Base-by-base conservation (phyloP, 1,140 invertebrate species). In the Anthonomus grandis region DNA sequence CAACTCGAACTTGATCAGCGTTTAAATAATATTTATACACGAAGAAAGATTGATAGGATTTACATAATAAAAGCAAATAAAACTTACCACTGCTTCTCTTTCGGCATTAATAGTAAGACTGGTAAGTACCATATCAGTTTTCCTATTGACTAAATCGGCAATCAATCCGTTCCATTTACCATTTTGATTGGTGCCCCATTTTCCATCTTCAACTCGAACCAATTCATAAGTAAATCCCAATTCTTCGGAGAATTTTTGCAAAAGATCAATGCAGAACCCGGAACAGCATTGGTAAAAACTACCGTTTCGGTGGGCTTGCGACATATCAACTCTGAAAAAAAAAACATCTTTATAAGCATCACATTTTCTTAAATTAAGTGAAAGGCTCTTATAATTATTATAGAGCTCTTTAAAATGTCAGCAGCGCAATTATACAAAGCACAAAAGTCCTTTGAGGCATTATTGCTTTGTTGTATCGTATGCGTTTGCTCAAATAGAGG, bases 81-180 rank as follows among this genome's bases (percentile, higher is more conserved):
- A 39, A 67, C 70, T 70, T 61, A 74, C 91, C 3, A 91, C 91
- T 17, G 87, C 85, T 75, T 94, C 92, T 47, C 95, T 78, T 72
- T 98, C 93, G 3, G 93, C 94, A 74, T 97, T 98, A 67, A 99
- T 96, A 81, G 96, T 97, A 57, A 99, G 77, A 0, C 95, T 95
- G 49, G 95, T 97, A 75, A 98, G 83, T 5, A 96, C 93, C 88
- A 99, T 95, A 73, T 99, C 97, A 18, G 87, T 89, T 76, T 93
- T 93, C 42, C 91, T 83, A 70, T 95, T 93, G 23, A 95, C 87
- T 38, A 99, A 78, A 60, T 95, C 93, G 5, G 90, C 87, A 64
- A 97, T 93, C 24, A 99, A 79, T 3, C 96, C 96, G 75, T 98
- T 98, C 96, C 96, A 99, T 74, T 92, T 93, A 49, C 91, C 91